Base-by-base conservation (phyloP, 2,113 vertebrate species). In the Gavialis gangeticus region DNA sequence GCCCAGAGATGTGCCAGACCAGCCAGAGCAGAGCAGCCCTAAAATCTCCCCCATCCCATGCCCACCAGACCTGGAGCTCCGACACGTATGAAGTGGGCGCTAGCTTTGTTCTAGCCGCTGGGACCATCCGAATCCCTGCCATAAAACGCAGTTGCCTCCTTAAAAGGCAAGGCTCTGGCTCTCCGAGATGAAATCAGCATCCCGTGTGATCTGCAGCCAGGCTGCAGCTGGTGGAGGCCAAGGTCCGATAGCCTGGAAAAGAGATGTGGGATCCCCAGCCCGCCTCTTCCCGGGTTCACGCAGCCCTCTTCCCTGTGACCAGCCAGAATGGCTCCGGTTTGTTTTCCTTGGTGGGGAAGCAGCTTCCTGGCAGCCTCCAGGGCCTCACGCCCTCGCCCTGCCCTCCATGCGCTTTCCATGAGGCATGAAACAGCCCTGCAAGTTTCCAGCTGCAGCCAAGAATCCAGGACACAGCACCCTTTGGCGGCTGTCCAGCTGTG, bases 321-420 rank as follows among this genome's bases (percentile, higher is more conserved):
- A 46, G 22, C 46, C 34, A 12, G 37, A 46, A 34, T 12, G 21
- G 34, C 69, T 7, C 5, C 12, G 30, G 67, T 10, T n/a, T 37
- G 12, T 37, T 30, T 56, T 55, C 30, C 37, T 71, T 28, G 64
- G 25, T 55, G 34, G 59, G 7, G 54, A 60, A 24, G 19, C 30
- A n/a, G 54, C 30, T 82, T 82, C 34, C 54, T 10, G 8, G 24
- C 11, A 4, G 19, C 62, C 60, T 18, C 17, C 12, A 55, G 28
- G 19, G 18, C 13, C 24, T 12, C 13, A 28, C 12, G 56, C 28
- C n/a, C 15, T 17, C 55, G 63, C 71, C 62, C 58, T 56, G 60
- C 9, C 64, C 3, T 2, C 1, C 34, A 6, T 10, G 24, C 1
- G 2, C 13, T n/a, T 15, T 2, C 0, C 6, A n/a, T 4, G 0